phyloP scores from a whole-genome alignment of 2,888 invertebrate genomes.

The Hermaeophaga mercurialis region DNA sequence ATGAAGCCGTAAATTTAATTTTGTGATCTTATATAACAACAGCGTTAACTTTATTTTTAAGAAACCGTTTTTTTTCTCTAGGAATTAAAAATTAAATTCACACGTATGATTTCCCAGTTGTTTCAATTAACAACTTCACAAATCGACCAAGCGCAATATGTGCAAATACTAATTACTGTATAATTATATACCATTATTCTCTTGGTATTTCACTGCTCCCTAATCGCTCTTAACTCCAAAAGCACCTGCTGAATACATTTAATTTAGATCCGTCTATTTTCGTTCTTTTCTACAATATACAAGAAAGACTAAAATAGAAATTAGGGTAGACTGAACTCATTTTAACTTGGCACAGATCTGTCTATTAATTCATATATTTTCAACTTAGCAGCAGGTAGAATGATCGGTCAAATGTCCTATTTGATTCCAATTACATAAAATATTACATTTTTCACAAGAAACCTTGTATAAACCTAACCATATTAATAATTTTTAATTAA shows the following conservation, averaged over 20 bases:
- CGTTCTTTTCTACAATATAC: not conserved
- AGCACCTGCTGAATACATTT: conserved; percentile 11
- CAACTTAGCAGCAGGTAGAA: too few relatives aligned
- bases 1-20: too few relatives aligned
- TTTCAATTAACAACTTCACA: conserved; percentile 15
- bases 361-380: too few relatives aligned
- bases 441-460: too few relatives aligned
- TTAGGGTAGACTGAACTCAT: not conserved
- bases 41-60: too few relatives aligned
- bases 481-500: too few relatives aligned
- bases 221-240: conserved; percentile 13
- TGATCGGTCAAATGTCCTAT: too few relatives aligned
- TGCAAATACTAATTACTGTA: conserved; percentile 16
- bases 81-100: not conserved
- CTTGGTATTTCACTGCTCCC: conserved; percentile 7
- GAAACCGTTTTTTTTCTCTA: not conserved
- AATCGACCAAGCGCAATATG: conserved; percentile 13
- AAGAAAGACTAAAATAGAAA: not conserved
- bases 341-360: too few relatives aligned
- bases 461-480: too few relatives aligned
- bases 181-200: conserved; percentile 21
- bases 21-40: too few relatives aligned
- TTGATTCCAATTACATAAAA: too few relatives aligned
- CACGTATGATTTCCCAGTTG: not conserved
- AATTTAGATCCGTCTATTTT: conserved; percentile 5